Evolutionary conservation across 2,797 vertebrate species (phyloP), one percentile per base, ranked within the genome.

Genomic region (Helostoma temminkii): DNA sequence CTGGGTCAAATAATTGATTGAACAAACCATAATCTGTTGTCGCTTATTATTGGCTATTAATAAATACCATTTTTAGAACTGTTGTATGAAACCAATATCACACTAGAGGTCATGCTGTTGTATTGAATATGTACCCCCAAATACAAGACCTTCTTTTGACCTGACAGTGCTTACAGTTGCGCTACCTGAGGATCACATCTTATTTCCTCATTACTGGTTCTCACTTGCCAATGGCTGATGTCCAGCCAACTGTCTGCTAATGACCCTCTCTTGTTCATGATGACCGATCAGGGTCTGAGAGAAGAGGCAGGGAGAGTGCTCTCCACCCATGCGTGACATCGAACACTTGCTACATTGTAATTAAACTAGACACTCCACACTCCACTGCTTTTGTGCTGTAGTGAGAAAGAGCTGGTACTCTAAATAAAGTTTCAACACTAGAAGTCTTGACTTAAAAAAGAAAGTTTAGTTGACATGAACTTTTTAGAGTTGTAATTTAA

Each of bases 291-390:
- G 43, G 6, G 57, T 59, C 58, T 72, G 46, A 53, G 71, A 74
- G 34, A 42, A 0, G 5, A 62, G 36, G 39, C 49, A 75, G 45
- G 75, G 62, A 47, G 54, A 62, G 56, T 28, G 63, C 58, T 49
- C 59, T 37, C 25, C 52, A 68, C 15, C 67, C 78, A 84, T 76
- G 77, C 74, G 25, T 70, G 74, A 61, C 61, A 72, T 34, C 21
- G 59, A 67, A 74, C 53, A 68, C 70, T 72, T 53, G 34, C 42
- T 69, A n/a, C 43, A 66, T 58, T 57, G 39, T 81, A 82, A 84
- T 80, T 80, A 83, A 81, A 81, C 14, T 6, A 24, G 66, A 71
- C 62, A 71, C 49, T 65, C 50, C 16, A 60, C 37, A 22, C 50
- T 63, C 41, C 11, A 46, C 12, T 48, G 47, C 66, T 41, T 45